Percentiles rank a stretch among this genome's conserved stretches.
Evolutionary conservation across 2,797 vertebrate species (phyloP).

Genomic region (Erethizon dorsatum): DNA sequence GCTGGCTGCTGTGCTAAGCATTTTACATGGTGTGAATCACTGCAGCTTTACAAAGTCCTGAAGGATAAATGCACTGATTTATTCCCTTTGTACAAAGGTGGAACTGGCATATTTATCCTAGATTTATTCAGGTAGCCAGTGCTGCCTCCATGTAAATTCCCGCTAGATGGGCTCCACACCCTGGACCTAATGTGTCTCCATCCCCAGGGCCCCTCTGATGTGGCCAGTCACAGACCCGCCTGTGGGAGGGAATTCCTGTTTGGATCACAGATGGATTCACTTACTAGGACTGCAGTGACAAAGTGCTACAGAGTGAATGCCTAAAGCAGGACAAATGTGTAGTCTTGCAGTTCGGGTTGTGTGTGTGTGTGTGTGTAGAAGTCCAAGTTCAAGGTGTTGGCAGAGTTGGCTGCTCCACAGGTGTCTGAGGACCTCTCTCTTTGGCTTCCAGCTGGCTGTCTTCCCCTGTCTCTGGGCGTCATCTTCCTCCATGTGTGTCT

Average conservation of each 20-base stretch:
- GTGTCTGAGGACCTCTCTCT: neutral
- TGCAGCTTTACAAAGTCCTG: neutral
- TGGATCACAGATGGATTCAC: neutral
- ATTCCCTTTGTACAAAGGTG: neutral
- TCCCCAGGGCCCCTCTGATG: neutral
- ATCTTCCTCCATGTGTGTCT: neutral
- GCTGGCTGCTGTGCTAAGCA: neutral
- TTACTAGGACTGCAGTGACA: neutral
- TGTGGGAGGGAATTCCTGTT: neutral
- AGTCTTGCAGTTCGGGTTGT: neutral
- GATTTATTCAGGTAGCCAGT: neutral
- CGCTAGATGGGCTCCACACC: fast-evolving
- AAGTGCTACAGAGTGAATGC: neutral
- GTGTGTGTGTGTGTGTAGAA: neutral
- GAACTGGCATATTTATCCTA: too few relatives aligned
- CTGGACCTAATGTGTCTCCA: fast-evolving
- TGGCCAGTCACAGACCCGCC: neutral
- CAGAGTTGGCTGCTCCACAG: neutral
- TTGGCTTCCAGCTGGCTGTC: neutral
- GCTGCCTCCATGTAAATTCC: neutral
- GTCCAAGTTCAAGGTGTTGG: neutral
- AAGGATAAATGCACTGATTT: neutral
- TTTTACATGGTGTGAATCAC: neutral
- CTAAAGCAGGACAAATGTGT: neutral
- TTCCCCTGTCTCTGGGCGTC: neutral